Conservation (phyloP, 1,140 invertebrate genomes). For the Trichonephila clavata region DNA sequence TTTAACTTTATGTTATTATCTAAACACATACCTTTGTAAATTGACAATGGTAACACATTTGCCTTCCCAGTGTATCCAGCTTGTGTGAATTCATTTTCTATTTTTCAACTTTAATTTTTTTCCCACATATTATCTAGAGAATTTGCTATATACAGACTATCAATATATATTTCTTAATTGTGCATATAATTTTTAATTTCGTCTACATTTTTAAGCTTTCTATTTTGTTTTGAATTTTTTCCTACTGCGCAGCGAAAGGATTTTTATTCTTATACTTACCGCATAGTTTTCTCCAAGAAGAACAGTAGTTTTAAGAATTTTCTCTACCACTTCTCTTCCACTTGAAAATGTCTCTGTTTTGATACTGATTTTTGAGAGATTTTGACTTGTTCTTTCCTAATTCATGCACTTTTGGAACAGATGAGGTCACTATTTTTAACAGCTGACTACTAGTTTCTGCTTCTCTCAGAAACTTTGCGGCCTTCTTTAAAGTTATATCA, state of each 20-base stretch:
- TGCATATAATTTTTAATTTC: not conserved
- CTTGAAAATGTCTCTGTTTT: not conserved
- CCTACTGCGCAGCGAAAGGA: not conserved
- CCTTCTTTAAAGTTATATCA: no score
- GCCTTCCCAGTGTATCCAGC: constrained; percentile 55
- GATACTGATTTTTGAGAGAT: not conserved
- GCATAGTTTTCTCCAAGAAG: constrained; percentile 9
- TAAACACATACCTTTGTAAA: not conserved
- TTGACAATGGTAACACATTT: constrained; percentile 31
- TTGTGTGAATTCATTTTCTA: constrained; percentile 32
- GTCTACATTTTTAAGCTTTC: constrained; percentile 25
- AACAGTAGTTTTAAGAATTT: not conserved
- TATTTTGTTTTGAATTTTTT: not conserved
- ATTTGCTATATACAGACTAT: not conserved
- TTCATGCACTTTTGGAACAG: not conserved
- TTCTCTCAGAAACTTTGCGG: no score
- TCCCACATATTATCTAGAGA: constrained; percentile 9
- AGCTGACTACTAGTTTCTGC: constrained; percentile 34
- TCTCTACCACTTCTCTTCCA: no score
- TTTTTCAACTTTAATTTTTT: not conserved
- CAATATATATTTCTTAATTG: constrained; percentile 2
- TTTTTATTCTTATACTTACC: constrained; percentile 33
- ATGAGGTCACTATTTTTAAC: not conserved
- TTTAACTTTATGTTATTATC: not conserved
- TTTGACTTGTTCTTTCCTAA: not conserved